Conservation (phyloP, 1,140 invertebrate species). For the Cheumatopsyche charites region DNA sequence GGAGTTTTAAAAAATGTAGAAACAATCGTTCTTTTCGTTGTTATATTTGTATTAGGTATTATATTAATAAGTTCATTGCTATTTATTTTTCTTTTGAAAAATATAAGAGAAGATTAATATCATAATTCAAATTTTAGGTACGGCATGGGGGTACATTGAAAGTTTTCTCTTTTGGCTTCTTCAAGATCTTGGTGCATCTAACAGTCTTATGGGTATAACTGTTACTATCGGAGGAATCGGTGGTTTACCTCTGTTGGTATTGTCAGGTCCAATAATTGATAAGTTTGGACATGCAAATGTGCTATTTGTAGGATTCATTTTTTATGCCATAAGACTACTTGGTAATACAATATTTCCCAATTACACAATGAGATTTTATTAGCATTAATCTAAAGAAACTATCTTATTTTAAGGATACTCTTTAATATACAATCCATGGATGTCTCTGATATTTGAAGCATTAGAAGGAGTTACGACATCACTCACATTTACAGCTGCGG, state of each 20-base stretch:
- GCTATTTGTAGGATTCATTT: slow-evolving; percentile 79
- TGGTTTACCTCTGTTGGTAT: slow-evolving; percentile 76
- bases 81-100: neutral
- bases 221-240: slow-evolving; percentile 79
- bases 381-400: neutral
- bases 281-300: slow-evolving; percentile 82
- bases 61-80: slow-evolving; percentile 13
- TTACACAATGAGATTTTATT: slow-evolving; percentile 27
- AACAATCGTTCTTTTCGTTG: slow-evolving; percentile 73
- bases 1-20: slow-evolving; percentile 74
- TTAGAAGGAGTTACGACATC: slow-evolving; percentile 85
- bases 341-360: slow-evolving; percentile 65
- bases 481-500: slow-evolving; percentile 80
- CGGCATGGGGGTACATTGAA: slow-evolving; percentile 83
- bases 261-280: slow-evolving; percentile 80
- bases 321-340: slow-evolving; percentile 75
- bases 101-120: slow-evolving; percentile 3
- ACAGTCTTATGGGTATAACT: slow-evolving; percentile 83
- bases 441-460: slow-evolving; percentile 81
- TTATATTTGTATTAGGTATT: slow-evolving; percentile 75
- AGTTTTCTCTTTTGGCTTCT: slow-evolving; percentile 88
- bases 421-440: slow-evolving; percentile 80
- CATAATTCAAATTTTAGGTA: slow-evolving; percentile 62
- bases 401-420: slow-evolving; percentile 71
- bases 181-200: slow-evolving; percentile 77